phyloP scores from a whole-genome alignment of 2,888 invertebrate genomes.

The Leucophenga montana region DNA sequence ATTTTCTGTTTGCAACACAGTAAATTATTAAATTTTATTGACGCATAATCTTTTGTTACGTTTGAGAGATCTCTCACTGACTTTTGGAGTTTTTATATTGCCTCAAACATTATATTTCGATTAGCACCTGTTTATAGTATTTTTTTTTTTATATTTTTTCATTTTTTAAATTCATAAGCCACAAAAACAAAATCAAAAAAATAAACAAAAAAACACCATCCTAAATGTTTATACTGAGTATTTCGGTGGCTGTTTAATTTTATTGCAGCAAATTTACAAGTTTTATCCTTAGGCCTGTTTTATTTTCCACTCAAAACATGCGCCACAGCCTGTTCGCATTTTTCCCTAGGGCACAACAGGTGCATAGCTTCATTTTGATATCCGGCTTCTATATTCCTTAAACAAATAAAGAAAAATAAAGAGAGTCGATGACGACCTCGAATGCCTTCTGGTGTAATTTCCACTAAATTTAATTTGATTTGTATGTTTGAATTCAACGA shows the following conservation, averaged over 20 bases:
- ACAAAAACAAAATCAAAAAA: background rate
- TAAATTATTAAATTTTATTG: conserved; percentile 68
- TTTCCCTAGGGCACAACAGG: conserved; percentile 51
- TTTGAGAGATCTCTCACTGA: background rate
- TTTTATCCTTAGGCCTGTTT: conserved; percentile 24
- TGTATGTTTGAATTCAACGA: conserved; percentile 28
- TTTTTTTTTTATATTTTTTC: conserved; percentile 4
- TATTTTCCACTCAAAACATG: background rate
- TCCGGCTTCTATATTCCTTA: no score
- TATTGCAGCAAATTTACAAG: conserved; percentile 41
- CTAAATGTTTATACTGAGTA: conserved; percentile 5
- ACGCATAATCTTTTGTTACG: conserved; percentile 51
- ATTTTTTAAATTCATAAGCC: conserved; percentile 18
- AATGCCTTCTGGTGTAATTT: conserved; percentile 44
- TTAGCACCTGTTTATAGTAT: conserved; percentile 64
- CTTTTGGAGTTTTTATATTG: conserved; percentile 51
- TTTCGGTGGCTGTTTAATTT: conserved; percentile 29
- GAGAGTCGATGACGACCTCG: background rate
- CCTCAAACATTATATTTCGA: conserved; percentile 67
- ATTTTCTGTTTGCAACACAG: conserved; percentile 47
- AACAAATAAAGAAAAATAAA: no score
- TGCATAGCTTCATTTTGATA: conserved; percentile 42
- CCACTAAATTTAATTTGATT: conserved; percentile 65
- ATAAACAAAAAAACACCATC: no score
- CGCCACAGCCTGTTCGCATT: background rate